A percentile compares a stretch with the other conserved stretches of the same genome.
phyloP scores from a whole-genome alignment of 2,888 invertebrate genomes.

The Synergus itoensis region DNA sequence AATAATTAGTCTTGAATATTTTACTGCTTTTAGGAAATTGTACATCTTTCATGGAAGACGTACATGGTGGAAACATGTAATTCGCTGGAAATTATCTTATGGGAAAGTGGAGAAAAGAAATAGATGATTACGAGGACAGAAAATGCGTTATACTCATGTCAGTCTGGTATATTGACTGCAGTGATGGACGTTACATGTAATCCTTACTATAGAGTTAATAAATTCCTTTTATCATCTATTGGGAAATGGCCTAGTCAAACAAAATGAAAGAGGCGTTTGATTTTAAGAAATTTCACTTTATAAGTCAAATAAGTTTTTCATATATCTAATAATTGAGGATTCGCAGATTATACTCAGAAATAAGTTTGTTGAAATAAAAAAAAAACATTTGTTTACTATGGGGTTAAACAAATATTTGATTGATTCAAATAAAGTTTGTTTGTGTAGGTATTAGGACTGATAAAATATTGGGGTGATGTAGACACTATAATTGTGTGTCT shows the following conservation, averaged over 20 bases:
- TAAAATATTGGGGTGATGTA: background rate
- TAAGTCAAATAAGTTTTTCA: too few relatives aligned
- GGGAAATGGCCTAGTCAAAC: constrained; percentile 19
- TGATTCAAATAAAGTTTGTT: too few relatives aligned
- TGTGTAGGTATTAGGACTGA: background rate
- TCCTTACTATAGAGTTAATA: background rate
- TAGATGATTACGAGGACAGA: background rate
- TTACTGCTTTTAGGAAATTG: background rate
- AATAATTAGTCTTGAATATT: constrained; percentile 7
- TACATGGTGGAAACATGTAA: background rate
- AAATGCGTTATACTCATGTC: background rate
- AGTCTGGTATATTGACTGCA: background rate
- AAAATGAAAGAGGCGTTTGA: background rate
- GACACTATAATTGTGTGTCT: background rate
- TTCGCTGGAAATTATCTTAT: background rate
- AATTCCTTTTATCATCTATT: background rate
- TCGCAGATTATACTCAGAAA: too few relatives aligned
- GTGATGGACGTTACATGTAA: constrained; percentile 1
- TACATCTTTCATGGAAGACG: background rate
- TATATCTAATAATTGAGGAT: too few relatives aligned
- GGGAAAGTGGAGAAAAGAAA: background rate
- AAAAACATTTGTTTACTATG: too few relatives aligned
- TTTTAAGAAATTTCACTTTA: background rate
- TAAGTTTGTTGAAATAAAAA: too few relatives aligned
- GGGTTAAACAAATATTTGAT: too few relatives aligned